phyloP scores from a whole-genome alignment of 2,888 invertebrate genomes.

The Athalia rosae region DNA sequence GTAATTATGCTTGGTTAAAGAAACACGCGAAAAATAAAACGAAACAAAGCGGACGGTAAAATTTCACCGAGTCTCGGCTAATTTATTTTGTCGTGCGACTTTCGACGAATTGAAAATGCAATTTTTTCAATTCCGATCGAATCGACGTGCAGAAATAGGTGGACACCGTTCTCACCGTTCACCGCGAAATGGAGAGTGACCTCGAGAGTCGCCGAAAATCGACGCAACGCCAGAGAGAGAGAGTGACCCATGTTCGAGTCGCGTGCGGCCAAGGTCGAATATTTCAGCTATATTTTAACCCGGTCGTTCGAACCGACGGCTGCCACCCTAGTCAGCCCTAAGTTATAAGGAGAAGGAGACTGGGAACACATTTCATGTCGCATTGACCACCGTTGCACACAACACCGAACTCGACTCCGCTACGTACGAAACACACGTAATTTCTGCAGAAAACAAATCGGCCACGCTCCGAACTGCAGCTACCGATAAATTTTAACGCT shows the following conservation, averaged over 20 bases:
- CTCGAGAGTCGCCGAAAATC: slow-evolving; percentile 55
- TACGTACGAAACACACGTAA: not conserved
- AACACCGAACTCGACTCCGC: not conserved
- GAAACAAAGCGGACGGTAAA: too few relatives aligned
- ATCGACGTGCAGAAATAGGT: too few relatives aligned
- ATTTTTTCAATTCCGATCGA: too few relatives aligned
- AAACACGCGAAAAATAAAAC: too few relatives aligned
- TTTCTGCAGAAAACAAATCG: not conserved
- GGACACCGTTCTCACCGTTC: too few relatives aligned
- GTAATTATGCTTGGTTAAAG: too few relatives aligned
- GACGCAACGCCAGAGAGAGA: slow-evolving; percentile 52
- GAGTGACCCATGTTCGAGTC: slow-evolving; percentile 62
- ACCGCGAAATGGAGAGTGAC: not conserved
- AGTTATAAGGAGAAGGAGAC: too few relatives aligned
- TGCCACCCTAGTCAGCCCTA: slow-evolving; percentile 28
- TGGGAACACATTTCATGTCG: too few relatives aligned
- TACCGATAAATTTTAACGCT: slow-evolving; percentile 28
- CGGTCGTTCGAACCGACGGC: slow-evolving; percentile 51
- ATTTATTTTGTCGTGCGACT: too few relatives aligned
- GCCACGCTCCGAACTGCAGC: not conserved
- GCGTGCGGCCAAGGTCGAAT: slow-evolving; percentile 71
- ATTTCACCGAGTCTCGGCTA: too few relatives aligned
- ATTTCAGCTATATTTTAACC: slow-evolving; percentile 56
- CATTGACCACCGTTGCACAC: too few relatives aligned
- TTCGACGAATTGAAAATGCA: too few relatives aligned